Percentiles rank a stretch among this genome's conserved stretches.
Conservation (phyloP, 2,113 vertebrate species). For the Malaclemys terrapin region DNA sequence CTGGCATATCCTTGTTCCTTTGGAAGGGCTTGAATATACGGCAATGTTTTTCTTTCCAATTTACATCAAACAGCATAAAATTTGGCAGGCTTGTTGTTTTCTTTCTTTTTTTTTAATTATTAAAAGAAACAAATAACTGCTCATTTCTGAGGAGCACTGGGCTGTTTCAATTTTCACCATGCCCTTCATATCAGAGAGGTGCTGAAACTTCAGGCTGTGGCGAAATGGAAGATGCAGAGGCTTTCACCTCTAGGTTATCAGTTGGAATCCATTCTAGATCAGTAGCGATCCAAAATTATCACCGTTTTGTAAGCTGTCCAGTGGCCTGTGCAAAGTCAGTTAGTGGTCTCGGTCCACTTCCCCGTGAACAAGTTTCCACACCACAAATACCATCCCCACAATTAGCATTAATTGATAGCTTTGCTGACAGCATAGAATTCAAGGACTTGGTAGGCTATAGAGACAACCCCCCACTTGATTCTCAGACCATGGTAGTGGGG, state of each 20-base stretch:
- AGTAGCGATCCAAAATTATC: neutral
- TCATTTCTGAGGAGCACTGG: conserved; percentile 60
- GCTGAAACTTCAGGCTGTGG: conserved; percentile 46
- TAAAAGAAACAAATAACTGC: conserved; percentile 71
- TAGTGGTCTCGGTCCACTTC: neutral
- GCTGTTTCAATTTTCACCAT: conserved; percentile 43
- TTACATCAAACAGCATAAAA: conserved; percentile 69
- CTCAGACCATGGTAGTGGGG: neutral
- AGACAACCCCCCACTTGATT: neutral
- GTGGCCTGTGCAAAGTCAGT: neutral
- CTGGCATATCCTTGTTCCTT: conserved; percentile 63
- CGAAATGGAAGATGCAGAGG: conserved; percentile 9
- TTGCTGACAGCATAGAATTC: neutral
- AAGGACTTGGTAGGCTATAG: neutral
- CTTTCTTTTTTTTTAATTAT: neutral
- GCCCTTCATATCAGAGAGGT: conserved; percentile 68
- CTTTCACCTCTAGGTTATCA: conserved; percentile 30
- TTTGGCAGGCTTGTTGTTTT: conserved; percentile 70
- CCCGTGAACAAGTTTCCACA: neutral
- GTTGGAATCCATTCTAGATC: conserved; percentile 8
- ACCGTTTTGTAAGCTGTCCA: neutral
- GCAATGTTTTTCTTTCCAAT: conserved; percentile 74
- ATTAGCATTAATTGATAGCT: neutral
- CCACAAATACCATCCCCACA: neutral
- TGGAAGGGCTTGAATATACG: conserved; percentile 61